Percentiles rank a stretch among this genome's conserved stretches.
Evolutionary conservation across 2,888 invertebrate species (phyloP).

Genomic region (Heteromyza rotundicornis): DNA sequence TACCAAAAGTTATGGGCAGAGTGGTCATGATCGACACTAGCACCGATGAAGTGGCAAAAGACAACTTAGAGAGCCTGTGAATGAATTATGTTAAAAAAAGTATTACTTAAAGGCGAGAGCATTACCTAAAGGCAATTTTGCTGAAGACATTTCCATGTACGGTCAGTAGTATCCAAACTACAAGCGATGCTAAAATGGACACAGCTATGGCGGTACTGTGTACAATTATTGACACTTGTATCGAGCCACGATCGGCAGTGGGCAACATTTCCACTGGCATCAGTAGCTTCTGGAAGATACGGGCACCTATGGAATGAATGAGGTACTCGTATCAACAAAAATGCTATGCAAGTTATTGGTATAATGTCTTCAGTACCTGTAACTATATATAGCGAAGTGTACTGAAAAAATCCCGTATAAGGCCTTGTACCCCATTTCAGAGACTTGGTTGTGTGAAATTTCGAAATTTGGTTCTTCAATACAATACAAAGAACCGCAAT

Average conservation of each 20-base stretch:
- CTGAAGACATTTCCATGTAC: constrained; percentile 43
- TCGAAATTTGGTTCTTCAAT: constrained; percentile 65
- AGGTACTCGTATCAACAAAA: no score
- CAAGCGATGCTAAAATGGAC: constrained; percentile 40
- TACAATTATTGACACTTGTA: constrained; percentile 44
- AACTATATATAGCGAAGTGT: constrained; percentile 62
- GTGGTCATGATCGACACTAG: constrained; percentile 71
- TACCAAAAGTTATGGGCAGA: constrained; percentile 73
- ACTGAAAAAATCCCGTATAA: constrained; percentile 68
- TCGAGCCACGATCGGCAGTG: constrained; percentile 40
- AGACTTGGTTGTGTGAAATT: constrained; percentile 51
- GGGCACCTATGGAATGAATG: no score
- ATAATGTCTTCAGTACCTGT: constrained; percentile 42
- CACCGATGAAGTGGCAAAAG: constrained; percentile 54
- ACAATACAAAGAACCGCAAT: constrained; percentile 71
- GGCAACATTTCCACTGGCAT: constrained; percentile 37
- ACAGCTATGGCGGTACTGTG: constrained; percentile 47
- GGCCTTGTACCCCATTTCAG: constrained; percentile 61
- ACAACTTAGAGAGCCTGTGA: constrained; percentile 40
- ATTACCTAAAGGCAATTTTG: constrained; percentile 41
- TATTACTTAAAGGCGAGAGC: neutral
- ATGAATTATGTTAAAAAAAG: neutral
- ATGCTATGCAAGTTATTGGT: no score
- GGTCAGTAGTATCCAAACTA: constrained; percentile 41
- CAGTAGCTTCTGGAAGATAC: constrained; percentile 45